Evolutionary conservation across 2,888 invertebrate genomes (phyloP).

Genomic region (Acronicta aceris): DNA sequence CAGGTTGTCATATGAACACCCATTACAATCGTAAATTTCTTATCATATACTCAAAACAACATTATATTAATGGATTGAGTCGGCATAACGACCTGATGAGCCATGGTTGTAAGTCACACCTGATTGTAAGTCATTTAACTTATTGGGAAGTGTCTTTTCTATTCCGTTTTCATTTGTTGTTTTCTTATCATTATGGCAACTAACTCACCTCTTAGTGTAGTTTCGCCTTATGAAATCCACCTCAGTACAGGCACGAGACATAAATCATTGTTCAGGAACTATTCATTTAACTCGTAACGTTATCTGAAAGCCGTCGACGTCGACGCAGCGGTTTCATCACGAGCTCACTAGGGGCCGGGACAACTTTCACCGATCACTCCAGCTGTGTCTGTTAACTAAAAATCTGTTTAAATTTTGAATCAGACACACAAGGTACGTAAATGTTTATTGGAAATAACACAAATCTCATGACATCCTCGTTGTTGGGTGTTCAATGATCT

Average conservation of each 20-base stretch:
- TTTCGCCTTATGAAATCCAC: too few species aligned
- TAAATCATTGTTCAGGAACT: background rate
- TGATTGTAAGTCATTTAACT: too few species aligned
- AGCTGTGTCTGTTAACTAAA: conserved; percentile 25
- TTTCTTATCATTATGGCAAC: too few species aligned
- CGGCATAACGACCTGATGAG: too few species aligned
- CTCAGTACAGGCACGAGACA: background rate
- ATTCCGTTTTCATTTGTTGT: too few species aligned
- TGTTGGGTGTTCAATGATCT: background rate
- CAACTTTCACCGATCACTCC: conserved; percentile 51
- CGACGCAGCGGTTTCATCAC: conserved; percentile 45
- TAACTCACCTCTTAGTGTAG: too few species aligned
- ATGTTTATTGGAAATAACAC: background rate
- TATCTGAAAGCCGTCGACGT: conserved; percentile 9
- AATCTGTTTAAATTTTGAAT: conserved; percentile 24
- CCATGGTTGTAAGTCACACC: too few species aligned
- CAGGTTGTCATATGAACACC: too few species aligned
- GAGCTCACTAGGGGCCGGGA: conserved; percentile 20
- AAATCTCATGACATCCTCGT: background rate
- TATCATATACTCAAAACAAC: too few species aligned
- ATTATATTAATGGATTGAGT: too few species aligned
- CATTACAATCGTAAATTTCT: too few species aligned
- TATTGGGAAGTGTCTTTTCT: too few species aligned
- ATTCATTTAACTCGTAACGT: background rate
- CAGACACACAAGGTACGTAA: background rate